Evolutionary conservation across 2,113 vertebrate genomes (phyloP), one percentile per base, ranked within the genome.

Genomic region (Planiliza haematocheilus): DNA sequence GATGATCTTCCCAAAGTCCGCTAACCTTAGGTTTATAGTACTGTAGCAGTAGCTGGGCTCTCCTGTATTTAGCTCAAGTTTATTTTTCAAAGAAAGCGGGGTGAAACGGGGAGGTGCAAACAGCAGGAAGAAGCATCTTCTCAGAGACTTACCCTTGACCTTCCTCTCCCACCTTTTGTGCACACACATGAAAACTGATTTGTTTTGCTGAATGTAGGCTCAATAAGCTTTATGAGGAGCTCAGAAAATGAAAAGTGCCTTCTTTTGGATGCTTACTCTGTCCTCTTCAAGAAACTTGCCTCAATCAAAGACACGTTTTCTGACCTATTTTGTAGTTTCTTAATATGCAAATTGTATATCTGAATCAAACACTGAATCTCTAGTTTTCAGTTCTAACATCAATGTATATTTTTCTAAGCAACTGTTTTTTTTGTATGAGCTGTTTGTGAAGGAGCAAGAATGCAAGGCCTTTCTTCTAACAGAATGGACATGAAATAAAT

Each of bases 361-460:
- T 91, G 86, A 92, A 91, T 88, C 87, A 72, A 90, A 93, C 89
- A 91, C 91, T 89, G 90, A 91, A 91, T 89, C 74, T 86, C 64
- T 75, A 85, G 77, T 79, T 89, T 86, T 85, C 80, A 87, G 86
- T 92, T 83, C 87, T 91, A 89, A 91, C 88, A 89, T 80, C 86
- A 88, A 76, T 86, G 85, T 93, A 91, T 93, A 91, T 93, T 93
- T 93, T 93, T 93, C 77, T 91, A 92, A 86, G 64, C 82, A 65
- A 86, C 66, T 69, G 58, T 89, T 74, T 70, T 55, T 90, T 63
- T 91, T 86, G 64, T 84, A 84, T 89, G 81, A 89, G 79, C 70
- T 89, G 79, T 88, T 88, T 87, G 80, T 81, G 79, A 90, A 85
- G 88, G 86, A 89, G 82, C 61, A 74, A 78, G 82, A 88, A 76